These are phyloP conservation scores for Tetragonula carbonaria DNA, from an alignment of 2,888 invertebrate genomes.

Conservation along the genomic window DNA sequence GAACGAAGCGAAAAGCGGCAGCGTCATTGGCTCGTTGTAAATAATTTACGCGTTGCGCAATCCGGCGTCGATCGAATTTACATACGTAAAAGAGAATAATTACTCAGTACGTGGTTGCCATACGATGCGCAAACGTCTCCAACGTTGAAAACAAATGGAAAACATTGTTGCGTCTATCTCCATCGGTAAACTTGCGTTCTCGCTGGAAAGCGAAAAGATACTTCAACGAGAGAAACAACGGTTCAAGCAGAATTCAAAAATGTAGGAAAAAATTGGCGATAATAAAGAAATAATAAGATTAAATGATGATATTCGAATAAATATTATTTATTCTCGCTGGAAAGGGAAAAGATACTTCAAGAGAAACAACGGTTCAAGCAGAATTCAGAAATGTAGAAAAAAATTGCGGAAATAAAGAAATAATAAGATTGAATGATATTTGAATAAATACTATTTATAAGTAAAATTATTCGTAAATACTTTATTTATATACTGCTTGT, in stretches of 20 bases:
- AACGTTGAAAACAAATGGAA: not conserved
- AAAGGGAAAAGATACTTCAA: too few relatives aligned
- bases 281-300: too few relatives aligned
- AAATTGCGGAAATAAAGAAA: too few relatives aligned
- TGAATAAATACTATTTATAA: too few relatives aligned
- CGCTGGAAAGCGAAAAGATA: not conserved
- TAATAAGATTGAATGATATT: too few relatives aligned
- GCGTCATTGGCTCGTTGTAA: constrained; percentile 30
- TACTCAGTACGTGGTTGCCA: constrained; percentile 3
- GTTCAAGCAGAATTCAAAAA: not conserved
- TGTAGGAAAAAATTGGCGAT: too few relatives aligned
- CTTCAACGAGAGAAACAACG: not conserved
- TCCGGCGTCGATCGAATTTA: constrained; percentile 28
- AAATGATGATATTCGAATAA: too few relatives aligned
- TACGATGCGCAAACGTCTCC: constrained; percentile 7
- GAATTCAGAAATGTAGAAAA: too few relatives aligned
- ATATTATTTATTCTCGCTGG: too few relatives aligned
- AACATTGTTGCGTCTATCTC: not conserved
- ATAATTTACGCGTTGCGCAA: constrained; percentile 47
- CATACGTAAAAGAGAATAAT: constrained; percentile 31
- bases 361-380: not conserved
- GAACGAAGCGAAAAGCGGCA: constrained; percentile 18
- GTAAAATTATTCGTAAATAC: too few relatives aligned
- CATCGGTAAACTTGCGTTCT: not conserved
- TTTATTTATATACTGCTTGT: too few relatives aligned